Conservation (phyloP, 2,888 invertebrate species). For the Bugulina stolonifera region DNA sequence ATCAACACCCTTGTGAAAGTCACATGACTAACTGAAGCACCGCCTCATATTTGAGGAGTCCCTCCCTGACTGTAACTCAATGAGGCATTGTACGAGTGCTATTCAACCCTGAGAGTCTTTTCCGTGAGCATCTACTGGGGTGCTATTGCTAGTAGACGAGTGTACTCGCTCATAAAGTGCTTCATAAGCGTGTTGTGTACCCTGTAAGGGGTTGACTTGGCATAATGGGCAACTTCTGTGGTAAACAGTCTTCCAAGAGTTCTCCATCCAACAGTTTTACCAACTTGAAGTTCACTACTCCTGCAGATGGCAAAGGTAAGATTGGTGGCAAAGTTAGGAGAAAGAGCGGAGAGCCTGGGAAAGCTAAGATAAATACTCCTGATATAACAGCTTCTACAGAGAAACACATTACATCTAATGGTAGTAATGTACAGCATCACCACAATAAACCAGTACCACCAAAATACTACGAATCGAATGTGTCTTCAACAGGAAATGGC, state of each 20-base stretch:
- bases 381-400: background rate
- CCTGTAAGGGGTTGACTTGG: too few species aligned
- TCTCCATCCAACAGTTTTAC: slow-evolving; percentile 24
- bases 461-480: background rate
- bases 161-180: too few species aligned
- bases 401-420: background rate
- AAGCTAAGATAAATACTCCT: background rate
- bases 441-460: background rate
- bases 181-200: too few species aligned
- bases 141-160: too few species aligned
- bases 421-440: background rate
- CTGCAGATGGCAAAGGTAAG: background rate
- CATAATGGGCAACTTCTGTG: slow-evolving; percentile 18
- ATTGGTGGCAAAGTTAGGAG: background rate
- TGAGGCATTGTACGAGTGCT: too few species aligned
- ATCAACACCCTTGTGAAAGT: too few species aligned
- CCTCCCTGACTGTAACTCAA: too few species aligned
- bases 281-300: background rate
- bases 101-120: too few species aligned
- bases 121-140: too few species aligned
- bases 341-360: background rate
- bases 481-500: background rate
- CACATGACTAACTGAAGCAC: too few species aligned
- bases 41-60: too few species aligned
- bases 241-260: slow-evolving; percentile 14